Evolutionary conservation across 2,797 vertebrate genomes (phyloP), one percentile per base, ranked within the genome.

Genomic region (Rhynchotus rufescens): DNA sequence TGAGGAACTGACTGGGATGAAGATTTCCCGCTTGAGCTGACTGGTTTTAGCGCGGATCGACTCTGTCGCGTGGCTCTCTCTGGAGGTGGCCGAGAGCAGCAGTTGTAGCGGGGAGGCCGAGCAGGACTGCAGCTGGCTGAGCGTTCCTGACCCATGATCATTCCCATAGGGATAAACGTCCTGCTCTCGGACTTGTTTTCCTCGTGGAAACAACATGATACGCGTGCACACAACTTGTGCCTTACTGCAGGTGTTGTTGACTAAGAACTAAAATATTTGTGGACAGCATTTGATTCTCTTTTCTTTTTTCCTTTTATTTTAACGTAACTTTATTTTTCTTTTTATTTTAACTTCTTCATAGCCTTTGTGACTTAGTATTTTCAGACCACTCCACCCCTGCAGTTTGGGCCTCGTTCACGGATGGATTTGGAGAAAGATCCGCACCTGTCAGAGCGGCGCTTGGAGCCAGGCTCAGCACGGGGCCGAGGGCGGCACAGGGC

Each of bases 121-220:
- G 22, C 1, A 2, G 4, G 8, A 10, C 59, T 79, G 42, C 36
- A 52, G 60, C 80, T 65, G 44, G 57, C 71, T 90, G 25, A 21
- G 36, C 2, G 0, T 32, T 71, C 5, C 0, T 52, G n/a, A 19
- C 28, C 40, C 6, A 2, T 9, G 32, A 32, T 30, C 0, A 0
- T 47, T 30, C 52, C 28, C 52, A 10, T 17, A 17, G 9, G 16
- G 28, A 54, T 26, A 52, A 59, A 22, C 44, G 25, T 38, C 56
- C 6, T 64, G 4, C 5, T 44, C 78, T 44, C 78, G 64, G 28
- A 36, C 69, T 60, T 45, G 0, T 20, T 56, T 88, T 82, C 11
- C 75, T 15, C 16, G 3, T 75, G 25, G 12, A 76, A 88, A 57
- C 0, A 2, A 9, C 20, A 23, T 66, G 34, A 21, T 38, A 32